Evolutionary conservation across 1,140 invertebrate genomes (phyloP), one percentile per base, ranked within the genome.

Genomic region (Calycopis cecrops): DNA sequence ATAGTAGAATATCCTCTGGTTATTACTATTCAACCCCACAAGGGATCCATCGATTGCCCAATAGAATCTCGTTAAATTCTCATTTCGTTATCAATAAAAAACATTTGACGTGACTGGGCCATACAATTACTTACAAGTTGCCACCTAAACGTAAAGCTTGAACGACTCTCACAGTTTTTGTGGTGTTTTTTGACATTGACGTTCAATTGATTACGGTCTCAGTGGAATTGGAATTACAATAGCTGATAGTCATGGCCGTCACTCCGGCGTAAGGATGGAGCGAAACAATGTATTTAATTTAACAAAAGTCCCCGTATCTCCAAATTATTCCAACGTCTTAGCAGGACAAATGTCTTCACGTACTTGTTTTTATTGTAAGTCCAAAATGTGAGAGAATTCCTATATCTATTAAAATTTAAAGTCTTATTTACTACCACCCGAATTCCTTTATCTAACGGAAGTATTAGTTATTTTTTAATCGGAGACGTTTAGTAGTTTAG

Each of bases 181-280:
- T 73, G n/a, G 50, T 51, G 52, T 73, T 79, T 82, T 74, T 77
- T 62, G 56, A 65, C 59, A 66, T 71, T 73, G 61, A 47, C 14
- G 57, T 57, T 70, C 65, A 65, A 76, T 74, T 80, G 60, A 74
- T 60, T 70, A 62, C 62, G 64, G 72, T 70, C 72, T 57, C 67
- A 66, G 65, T 71, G 75, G 69, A 63, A 59, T 75, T 78, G 62
- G 63, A 50, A 55, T 52, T 52, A 80, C 76, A 78, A 79, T 78
- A 54, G 65, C 18, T 44, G 49, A 50, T 55, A 61, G 73, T 74
- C 73, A 78, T 67, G 71, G 71, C 62, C 75, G 63, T 73, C 67
- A 63, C 7, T 21, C 51, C 49, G 63, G 59, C 35, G 52, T 53
- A 14, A 34, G 73, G 61, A 52, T 68, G 60, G 70, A 59, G 54